A percentile compares a stretch with the other conserved stretches of the same genome.
These are phyloP conservation scores for Watsonalla binaria DNA, from an alignment of 2,888 invertebrate species.

Conservation along the genomic window DNA sequence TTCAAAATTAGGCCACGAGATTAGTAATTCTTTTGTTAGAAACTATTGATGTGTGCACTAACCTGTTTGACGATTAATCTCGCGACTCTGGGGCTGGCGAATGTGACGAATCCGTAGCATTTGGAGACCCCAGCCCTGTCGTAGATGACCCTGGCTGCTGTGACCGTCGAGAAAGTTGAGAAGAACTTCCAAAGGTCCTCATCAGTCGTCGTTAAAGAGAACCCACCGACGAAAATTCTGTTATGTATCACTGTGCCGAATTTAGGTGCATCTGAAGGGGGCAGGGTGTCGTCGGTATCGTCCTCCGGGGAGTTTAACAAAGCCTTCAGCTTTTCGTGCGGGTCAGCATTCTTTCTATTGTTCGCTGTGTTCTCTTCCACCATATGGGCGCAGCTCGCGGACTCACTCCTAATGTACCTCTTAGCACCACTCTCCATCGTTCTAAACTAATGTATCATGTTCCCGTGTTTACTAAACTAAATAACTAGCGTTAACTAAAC, in stretches of 20 bases:
- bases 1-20: background rate
- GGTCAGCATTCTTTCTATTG: constrained; percentile 60
- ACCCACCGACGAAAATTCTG: constrained; percentile 97
- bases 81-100: constrained; percentile 72
- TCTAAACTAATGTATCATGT: constrained; percentile 57
- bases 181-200: constrained; percentile 94
- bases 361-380: constrained; percentile 63
- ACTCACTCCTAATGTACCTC: constrained; percentile 69
- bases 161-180: constrained; percentile 92
- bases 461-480: constrained; percentile 74
- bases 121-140: constrained; percentile 97
- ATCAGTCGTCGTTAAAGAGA: constrained; percentile 95
- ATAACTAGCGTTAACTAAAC: constrained; percentile 61
- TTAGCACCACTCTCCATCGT: constrained; percentile 65
- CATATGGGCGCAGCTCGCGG: constrained; percentile 72
- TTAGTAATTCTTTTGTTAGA: background rate
- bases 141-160: constrained; percentile 95
- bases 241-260: constrained; percentile 94
- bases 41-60: constrained; percentile 19
- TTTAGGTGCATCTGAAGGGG: constrained; percentile 75
- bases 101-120: constrained; percentile 92
- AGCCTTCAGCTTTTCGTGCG: constrained; percentile 71
- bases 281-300: constrained; percentile 64
- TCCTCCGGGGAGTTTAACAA: constrained; percentile 66
- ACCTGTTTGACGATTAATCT: constrained; percentile 75